A percentile compares a stretch with the other conserved stretches of the same genome.
phyloP scores from a whole-genome alignment of 2,113 vertebrate genomes.

The Pycnonotus jocosus region DNA sequence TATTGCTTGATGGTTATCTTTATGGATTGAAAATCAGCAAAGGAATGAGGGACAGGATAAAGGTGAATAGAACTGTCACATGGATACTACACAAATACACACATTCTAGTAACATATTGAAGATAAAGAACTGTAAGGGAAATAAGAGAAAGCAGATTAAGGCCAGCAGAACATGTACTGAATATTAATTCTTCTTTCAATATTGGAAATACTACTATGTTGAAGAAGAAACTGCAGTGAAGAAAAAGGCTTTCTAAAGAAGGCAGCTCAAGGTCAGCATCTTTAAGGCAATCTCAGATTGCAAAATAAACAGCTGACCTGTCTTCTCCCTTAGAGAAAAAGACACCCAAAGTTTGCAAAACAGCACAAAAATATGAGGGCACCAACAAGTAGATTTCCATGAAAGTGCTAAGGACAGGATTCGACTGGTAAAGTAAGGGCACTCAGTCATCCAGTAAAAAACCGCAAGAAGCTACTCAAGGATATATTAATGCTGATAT shows the following conservation, averaged over 20 bases:
- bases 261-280: background rate
- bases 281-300: background rate
- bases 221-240: background rate
- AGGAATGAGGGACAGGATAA: background rate
- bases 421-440: background rate
- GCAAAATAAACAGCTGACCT: background rate
- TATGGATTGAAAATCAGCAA: background rate
- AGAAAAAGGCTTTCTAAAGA: background rate
- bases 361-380: background rate
- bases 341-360: background rate
- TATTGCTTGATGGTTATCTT: background rate
- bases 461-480: background rate
- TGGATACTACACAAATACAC: background rate
- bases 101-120: background rate
- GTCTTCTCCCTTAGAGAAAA: background rate
- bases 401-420: background rate
- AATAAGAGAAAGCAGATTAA: background rate
- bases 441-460: background rate
- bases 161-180: background rate
- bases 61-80: background rate
- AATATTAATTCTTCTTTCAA: background rate
- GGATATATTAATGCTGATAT: background rate
- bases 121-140: background rate
- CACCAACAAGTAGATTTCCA: background rate
- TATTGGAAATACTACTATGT: background rate